Percentiles rank a stretch among this genome's conserved stretches.
Evolutionary conservation across 2,797 vertebrate genomes (phyloP).

Genomic region (Sibirionetta formosa): DNA sequence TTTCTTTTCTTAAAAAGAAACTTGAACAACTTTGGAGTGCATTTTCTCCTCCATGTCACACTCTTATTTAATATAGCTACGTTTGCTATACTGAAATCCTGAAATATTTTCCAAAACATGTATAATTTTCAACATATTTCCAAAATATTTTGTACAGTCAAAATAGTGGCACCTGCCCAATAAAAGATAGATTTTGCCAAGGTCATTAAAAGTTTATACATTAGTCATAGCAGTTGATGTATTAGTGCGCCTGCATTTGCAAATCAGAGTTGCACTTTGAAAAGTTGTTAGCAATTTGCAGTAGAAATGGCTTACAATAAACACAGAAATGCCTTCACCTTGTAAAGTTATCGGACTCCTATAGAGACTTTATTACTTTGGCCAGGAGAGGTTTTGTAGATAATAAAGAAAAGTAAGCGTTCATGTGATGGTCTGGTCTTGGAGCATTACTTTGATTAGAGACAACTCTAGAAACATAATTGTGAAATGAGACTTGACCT

Average conservation of each 20-base stretch:
- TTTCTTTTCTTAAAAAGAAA: neutral
- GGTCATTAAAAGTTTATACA: slow-evolving; percentile 52
- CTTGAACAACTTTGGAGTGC: neutral
- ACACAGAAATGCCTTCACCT: slow-evolving; percentile 55
- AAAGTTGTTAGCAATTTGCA: slow-evolving; percentile 31
- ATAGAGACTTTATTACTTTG: slow-evolving; percentile 40
- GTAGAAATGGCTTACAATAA: slow-evolving; percentile 67
- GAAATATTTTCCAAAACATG: slow-evolving; percentile 67
- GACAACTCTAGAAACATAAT: slow-evolving; percentile 8
- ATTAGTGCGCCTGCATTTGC: slow-evolving; percentile 48
- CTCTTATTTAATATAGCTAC: slow-evolving; percentile 48
- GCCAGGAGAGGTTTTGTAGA: slow-evolving; percentile 44
- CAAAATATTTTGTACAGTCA: slow-evolving; percentile 77
- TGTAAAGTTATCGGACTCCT: slow-evolving; percentile 57
- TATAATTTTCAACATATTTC: slow-evolving; percentile 71
- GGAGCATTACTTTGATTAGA: slow-evolving; percentile 39
- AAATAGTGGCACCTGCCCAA: slow-evolving; percentile 67
- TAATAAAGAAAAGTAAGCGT: slow-evolving; percentile 60
- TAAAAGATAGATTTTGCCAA: slow-evolving; percentile 45
- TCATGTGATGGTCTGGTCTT: slow-evolving; percentile 49
- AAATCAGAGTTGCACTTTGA: slow-evolving; percentile 49
- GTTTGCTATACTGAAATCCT: slow-evolving; percentile 56
- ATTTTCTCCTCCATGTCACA: neutral
- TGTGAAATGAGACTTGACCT: slow-evolving; percentile 9
- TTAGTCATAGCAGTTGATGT: slow-evolving; percentile 45